Evolutionary conservation across 2,113 vertebrate genomes (phyloP).

Genomic region (Gobiocypris rarus): DNA sequence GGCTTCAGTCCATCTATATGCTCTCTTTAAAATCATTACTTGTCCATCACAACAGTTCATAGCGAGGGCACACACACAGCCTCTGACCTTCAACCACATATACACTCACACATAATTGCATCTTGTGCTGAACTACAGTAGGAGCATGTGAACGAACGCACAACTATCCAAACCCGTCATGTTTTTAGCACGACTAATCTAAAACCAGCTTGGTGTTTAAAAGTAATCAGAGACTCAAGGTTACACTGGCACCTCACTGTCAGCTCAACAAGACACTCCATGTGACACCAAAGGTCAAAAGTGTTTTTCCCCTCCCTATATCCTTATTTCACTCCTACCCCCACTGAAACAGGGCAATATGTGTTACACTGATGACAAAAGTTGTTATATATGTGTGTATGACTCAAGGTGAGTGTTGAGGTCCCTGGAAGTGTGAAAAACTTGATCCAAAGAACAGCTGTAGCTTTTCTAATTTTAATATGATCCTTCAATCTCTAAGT

Average conservation of each 20-base stretch:
- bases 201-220: constrained; percentile 32
- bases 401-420: background rate
- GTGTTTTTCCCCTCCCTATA: background rate
- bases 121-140: background rate
- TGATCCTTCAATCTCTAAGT: background rate
- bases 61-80: constrained; percentile 65
- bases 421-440: constrained; percentile 15
- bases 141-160: background rate
- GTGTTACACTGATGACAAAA: constrained; percentile 11
- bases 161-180: background rate
- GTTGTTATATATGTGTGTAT: background rate
- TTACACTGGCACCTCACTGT: constrained; percentile 32
- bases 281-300: constrained; percentile 45
- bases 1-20: background rate
- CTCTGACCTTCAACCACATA: constrained; percentile 41
- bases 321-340: constrained; percentile 3
- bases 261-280: constrained; percentile 32
- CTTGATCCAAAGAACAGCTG: constrained; percentile 24
- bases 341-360: background rate
- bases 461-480: background rate
- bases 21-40: constrained; percentile 11
- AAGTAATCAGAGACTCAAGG: constrained; percentile 41
- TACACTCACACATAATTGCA: background rate
- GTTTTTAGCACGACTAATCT: background rate
- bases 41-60: constrained; percentile 58